These are phyloP conservation scores for Torymus auratus DNA, from an alignment of 2,888 invertebrate genomes.

Conservation along the genomic window DNA sequence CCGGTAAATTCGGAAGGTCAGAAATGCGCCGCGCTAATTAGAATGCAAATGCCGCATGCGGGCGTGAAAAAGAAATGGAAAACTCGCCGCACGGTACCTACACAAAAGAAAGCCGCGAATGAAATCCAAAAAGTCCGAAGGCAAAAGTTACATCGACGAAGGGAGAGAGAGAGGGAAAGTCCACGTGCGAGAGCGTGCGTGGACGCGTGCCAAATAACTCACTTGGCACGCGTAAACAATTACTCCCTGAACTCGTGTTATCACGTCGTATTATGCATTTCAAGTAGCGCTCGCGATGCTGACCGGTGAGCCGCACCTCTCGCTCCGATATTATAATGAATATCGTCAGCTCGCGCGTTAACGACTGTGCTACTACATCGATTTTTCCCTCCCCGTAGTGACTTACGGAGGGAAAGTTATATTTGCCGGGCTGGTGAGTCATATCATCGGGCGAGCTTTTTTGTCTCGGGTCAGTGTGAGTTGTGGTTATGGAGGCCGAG, in stretches of 20 bases:
- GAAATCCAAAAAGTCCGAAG: conserved; percentile 19
- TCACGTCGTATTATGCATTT: conserved; percentile 68
- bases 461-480: too few species aligned
- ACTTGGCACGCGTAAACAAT: conserved; percentile 75
- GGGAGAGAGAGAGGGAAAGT: conserved; percentile 31
- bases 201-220: conserved; percentile 74
- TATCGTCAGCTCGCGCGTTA: too few species aligned
- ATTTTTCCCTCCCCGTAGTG: too few species aligned
- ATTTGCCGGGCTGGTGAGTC: too few species aligned
- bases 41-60: conserved; percentile 11
- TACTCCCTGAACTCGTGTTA: conserved; percentile 69
- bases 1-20: neutral
- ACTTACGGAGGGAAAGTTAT: too few species aligned
- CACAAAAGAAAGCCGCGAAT: conserved; percentile 16
- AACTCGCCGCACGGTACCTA: too few species aligned
- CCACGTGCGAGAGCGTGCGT: conserved; percentile 53
- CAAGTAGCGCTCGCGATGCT: conserved; percentile 21
- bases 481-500: too few species aligned
- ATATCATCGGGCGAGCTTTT: too few species aligned
- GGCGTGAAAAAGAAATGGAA: neutral
- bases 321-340: too few species aligned
- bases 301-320: neutral
- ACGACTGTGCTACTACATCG: too few species aligned
- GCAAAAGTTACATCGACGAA: conserved; percentile 12
- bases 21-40: conserved; percentile 27